phyloP scores from a whole-genome alignment of 2,888 invertebrate genomes.

The Ormyrus pomaceus region DNA sequence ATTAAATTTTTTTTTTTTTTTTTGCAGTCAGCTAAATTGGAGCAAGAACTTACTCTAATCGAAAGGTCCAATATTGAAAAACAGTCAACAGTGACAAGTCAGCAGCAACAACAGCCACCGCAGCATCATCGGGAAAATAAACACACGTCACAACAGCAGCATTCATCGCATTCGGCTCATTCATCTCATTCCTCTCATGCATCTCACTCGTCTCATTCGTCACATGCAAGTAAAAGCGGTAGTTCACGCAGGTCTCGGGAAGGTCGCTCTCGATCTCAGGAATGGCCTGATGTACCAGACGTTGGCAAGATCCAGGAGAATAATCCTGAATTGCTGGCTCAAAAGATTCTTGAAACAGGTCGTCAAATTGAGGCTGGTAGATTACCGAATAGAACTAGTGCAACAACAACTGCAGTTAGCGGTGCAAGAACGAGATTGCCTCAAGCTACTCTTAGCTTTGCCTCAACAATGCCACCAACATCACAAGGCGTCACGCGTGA shows the following conservation, averaged over 20 bases:
- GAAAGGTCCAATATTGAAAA: conserved; percentile 85
- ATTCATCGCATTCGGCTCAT: conserved; percentile 48
- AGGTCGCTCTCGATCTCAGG: conserved; percentile 88
- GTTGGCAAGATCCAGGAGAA: conserved; percentile 94
- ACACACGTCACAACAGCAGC: conserved; percentile 27
- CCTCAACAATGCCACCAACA: conserved; percentile 62
- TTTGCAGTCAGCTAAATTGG: conserved; percentile 81
- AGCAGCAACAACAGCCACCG: conserved; percentile 59
- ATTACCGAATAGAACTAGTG: conserved; percentile 70
- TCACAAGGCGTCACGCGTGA: conserved; percentile 59
- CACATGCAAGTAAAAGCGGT: conserved; percentile 71
- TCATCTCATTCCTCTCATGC: conserved; percentile 67
- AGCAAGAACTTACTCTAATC: conserved; percentile 85
- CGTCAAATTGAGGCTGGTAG: conserved; percentile 92
- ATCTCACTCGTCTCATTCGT: conserved; percentile 63
- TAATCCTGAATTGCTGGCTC: conserved; percentile 92
- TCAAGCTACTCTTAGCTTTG: conserved; percentile 71
- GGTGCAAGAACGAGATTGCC: conserved; percentile 68
- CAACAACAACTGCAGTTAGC: conserved; percentile 41
- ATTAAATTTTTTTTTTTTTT: conserved; percentile 6
- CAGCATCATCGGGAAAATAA: conserved; percentile 52
- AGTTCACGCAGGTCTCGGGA: conserved; percentile 82
- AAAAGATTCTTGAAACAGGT: conserved; percentile 93
- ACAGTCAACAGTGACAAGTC: conserved; percentile 76
- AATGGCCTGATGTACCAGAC: conserved; percentile 94